Percentiles rank a stretch among this genome's conserved stretches.
phyloP scores from a whole-genome alignment of 2,797 vertebrate species.

The Peromyscus aztecus region DNA sequence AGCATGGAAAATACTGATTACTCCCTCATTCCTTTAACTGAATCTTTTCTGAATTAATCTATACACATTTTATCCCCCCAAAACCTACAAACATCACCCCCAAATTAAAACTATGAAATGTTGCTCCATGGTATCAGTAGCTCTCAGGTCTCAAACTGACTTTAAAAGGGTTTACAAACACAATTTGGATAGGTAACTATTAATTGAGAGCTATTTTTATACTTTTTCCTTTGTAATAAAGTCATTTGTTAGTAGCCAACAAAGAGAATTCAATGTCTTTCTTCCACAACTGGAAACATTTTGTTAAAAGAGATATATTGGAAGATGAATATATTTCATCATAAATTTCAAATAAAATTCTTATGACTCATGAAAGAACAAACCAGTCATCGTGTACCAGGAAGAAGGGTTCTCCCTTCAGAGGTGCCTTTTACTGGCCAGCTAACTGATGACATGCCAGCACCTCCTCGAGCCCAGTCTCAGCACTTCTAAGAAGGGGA shows the following conservation, averaged over 20 bases:
- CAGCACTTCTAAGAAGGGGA: not conserved
- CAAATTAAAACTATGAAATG: constrained; percentile 22
- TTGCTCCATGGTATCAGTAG: not conserved
- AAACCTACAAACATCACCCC: not conserved
- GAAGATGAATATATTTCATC: constrained; percentile 12
- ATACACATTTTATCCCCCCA: not conserved
- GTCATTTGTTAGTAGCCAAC: not conserved
- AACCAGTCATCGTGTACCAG: not conserved
- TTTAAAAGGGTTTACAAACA: constrained; percentile 38
- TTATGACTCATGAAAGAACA: constrained; percentile 7
- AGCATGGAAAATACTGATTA: not conserved
- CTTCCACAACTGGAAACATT: constrained; percentile 58
- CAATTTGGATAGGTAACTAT: constrained; percentile 35
- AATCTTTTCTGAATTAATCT: constrained; percentile 43
- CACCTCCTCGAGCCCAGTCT: not conserved
- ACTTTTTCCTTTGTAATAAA: constrained; percentile 27
- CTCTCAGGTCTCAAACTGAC: constrained; percentile 30
- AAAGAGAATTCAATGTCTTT: constrained; percentile 54
- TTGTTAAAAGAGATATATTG: constrained; percentile 48
- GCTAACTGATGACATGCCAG: not conserved
- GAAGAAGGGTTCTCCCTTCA: not conserved
- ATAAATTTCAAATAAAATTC: constrained; percentile 51
- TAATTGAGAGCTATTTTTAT: constrained; percentile 1
- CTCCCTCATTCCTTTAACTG: not conserved
- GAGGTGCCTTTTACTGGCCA: not conserved